Evolutionary conservation across 2,113 vertebrate species (phyloP).

Genomic region (Meleagris gallopavo): DNA sequence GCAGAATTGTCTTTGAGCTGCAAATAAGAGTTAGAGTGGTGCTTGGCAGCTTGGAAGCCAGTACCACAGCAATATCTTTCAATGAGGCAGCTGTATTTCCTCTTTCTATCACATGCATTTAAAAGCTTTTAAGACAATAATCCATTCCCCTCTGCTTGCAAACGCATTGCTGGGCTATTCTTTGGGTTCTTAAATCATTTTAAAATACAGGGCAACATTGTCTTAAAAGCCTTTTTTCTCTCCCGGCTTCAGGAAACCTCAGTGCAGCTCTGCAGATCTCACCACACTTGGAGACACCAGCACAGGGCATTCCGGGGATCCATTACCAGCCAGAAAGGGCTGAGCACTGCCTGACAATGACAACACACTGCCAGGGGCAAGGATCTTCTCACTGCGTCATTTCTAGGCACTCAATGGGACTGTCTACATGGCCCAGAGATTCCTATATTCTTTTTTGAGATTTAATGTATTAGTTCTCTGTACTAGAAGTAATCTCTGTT

Average conservation of each 20-base stretch:
- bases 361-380: accelerated
- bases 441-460: not conserved
- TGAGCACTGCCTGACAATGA: not conserved
- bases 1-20: not conserved
- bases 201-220: conserved; percentile 24
- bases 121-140: conserved; percentile 74
- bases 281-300: not conserved
- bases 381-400: not conserved
- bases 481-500: accelerated
- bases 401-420: not conserved
- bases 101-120: conserved; percentile 56
- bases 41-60: conserved; percentile 29
- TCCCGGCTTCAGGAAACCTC: conserved; percentile 37
- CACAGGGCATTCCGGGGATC: conserved; percentile 7
- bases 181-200: conserved; percentile 67
- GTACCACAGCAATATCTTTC: conserved; percentile 42
- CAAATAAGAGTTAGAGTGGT: not conserved
- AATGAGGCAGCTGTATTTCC: conserved; percentile 54
- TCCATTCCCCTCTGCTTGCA: conserved; percentile 56
- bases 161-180: conserved; percentile 6
- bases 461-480: accelerated
- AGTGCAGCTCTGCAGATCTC: not conserved
- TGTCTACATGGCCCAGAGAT: accelerated
- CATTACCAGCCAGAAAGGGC: not conserved
- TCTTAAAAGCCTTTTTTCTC: conserved; percentile 67